Conservation (phyloP, 2,113 vertebrate genomes). For the Pelecanus crispus region DNA sequence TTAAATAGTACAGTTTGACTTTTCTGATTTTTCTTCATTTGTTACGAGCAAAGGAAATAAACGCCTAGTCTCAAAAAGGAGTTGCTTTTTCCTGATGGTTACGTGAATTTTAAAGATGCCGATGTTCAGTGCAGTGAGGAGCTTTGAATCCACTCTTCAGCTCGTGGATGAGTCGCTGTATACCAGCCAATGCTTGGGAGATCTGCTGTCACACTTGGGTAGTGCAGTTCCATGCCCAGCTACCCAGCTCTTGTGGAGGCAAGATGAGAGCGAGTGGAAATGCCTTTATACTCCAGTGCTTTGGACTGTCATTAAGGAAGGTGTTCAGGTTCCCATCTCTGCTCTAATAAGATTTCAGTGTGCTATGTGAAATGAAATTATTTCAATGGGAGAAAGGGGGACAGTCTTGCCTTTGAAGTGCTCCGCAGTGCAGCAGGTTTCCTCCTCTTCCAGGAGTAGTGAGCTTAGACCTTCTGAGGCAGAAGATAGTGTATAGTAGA, state of each 20-base stretch:
- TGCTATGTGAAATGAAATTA: not conserved
- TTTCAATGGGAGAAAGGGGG: not conserved
- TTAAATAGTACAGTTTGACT: not conserved
- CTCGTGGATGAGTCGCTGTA: not conserved
- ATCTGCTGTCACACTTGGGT: not conserved
- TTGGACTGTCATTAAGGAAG: not conserved
- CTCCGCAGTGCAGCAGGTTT: not conserved
- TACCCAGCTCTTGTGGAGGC: not conserved
- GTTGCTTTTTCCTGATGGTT: not conserved
- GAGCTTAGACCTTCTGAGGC: not conserved
- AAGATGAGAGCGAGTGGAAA: not conserved
- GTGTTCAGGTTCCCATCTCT: not conserved
- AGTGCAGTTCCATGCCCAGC: not conserved
- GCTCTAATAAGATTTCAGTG: not conserved
- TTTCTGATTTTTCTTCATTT: not conserved
- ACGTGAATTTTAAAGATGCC: not conserved
- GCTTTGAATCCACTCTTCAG: not conserved
- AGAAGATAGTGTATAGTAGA: not conserved
- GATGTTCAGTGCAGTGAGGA: not conserved
- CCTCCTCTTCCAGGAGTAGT: not conserved
- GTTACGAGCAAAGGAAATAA: not conserved
- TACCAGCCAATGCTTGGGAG: not conserved
- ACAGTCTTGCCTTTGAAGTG: not conserved
- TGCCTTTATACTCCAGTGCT: not conserved
- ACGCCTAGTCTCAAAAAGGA: not conserved